Evolutionary conservation across 2,888 invertebrate genomes (phyloP).

Genomic region (Callosobruchus maculatus): DNA sequence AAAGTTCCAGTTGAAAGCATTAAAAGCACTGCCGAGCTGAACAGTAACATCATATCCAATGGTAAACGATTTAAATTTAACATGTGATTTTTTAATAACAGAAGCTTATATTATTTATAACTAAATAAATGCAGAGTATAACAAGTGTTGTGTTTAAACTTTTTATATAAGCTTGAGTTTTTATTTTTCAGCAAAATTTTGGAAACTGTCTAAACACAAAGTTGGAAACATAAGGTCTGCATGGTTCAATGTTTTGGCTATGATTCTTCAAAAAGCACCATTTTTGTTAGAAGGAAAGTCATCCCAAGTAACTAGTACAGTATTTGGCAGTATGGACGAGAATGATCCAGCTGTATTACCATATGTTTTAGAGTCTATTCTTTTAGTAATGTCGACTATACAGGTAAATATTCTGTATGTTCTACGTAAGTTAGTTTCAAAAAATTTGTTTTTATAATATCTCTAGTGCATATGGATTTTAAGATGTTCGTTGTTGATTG

Average conservation of each 20-base stretch:
- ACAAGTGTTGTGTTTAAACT: not conserved
- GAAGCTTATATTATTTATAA: too few species aligned
- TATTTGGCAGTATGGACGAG: constrained; percentile 66
- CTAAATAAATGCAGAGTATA: too few species aligned
- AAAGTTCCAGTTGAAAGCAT: constrained; percentile 53
- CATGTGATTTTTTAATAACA: too few species aligned
- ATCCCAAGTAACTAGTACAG: constrained; percentile 54
- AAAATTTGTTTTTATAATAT: too few species aligned
- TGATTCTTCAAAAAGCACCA: constrained; percentile 58
- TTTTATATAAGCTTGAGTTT: not conserved
- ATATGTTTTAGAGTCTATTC: constrained; percentile 71
- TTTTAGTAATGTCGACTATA: constrained; percentile 59
- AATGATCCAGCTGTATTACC: constrained; percentile 63
- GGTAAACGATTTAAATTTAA: too few species aligned
- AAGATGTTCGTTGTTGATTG: too few species aligned
- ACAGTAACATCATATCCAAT: constrained; percentile 42
- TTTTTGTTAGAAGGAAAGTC: constrained; percentile 56
- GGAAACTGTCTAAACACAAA: constrained; percentile 65
- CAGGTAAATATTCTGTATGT: constrained; percentile 44
- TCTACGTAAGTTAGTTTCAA: too few species aligned
- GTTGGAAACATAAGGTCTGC: constrained; percentile 54
- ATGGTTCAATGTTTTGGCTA: constrained; percentile 66
- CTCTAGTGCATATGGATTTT: too few species aligned
- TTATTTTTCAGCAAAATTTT: constrained; percentile 54
- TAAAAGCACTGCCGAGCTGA: constrained; percentile 50